Evolutionary conservation across 2,888 invertebrate genomes (phyloP), one percentile per base, ranked within the genome.

Genomic region (Mesorhabditis belari): DNA sequence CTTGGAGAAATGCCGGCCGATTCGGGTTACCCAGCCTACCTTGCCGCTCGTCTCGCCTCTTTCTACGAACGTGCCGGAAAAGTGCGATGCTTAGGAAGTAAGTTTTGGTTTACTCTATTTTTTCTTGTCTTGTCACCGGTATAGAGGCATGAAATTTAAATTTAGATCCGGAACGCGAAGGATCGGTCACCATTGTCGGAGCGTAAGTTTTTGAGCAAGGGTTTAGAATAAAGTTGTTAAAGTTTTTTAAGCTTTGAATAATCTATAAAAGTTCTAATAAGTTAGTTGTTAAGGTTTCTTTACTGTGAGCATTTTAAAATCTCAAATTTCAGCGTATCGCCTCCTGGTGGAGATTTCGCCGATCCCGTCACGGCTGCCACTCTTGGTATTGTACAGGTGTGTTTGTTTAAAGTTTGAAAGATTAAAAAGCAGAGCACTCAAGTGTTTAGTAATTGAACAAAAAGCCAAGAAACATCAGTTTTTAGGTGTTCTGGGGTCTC

Each of bases 1-100:
- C 86, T 99, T 82, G 98, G 98, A 82, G 98, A 99, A 87, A 99
- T 99, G 98, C 98, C 98, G 81, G 98, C 98, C 78, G 93, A 86
- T 80, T 87, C 87, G 55, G 98, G 98, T 82, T 99, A 99, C 85
- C 98, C 98, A 52, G 98, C 98, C 63, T 99, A 99, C 85, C 86
- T 99, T 82, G 95, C 95, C 59, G 96, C 98, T 12, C 88, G 98
- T 73, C 86, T 99, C 70, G 98, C 98, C 75, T 93, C 93, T 81
- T 99, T 99, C 87, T 99, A 99, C 86, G 98, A 99, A 86, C 88
- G 98, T 81, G 98, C 98, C 71, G 98, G 98, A 70, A 88, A 96
- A 65, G 92, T 96, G 74, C 92, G 91, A 85, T 78, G 77, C 57
- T 65, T 71, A 55, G 67, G 69, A 66, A 66, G 63, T n/a, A n/a